Percentiles rank a stretch among this genome's conserved stretches.
phyloP scores from a whole-genome alignment of 2,797 vertebrate genomes.

The Rhincodon typus region DNA sequence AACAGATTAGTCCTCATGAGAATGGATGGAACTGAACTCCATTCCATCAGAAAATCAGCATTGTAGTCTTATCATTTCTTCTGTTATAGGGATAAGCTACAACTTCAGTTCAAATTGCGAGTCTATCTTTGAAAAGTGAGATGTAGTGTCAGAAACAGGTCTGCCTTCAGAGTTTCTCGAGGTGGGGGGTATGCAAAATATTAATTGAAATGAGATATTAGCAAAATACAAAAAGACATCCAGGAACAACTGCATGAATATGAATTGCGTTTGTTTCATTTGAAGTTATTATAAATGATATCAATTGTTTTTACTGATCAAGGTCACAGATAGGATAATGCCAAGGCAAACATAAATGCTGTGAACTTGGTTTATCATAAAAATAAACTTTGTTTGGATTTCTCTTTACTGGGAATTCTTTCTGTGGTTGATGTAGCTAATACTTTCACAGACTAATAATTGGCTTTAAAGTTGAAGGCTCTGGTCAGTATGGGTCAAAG shows the following conservation, averaged over 20 bases:
- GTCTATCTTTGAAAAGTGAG: background rate
- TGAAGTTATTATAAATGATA: background rate
- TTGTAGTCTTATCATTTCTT: background rate
- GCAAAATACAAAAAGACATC: background rate
- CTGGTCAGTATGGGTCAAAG: background rate
- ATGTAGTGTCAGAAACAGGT: background rate
- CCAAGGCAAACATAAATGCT: background rate
- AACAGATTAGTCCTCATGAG: background rate
- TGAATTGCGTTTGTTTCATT: background rate
- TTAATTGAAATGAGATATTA: background rate
- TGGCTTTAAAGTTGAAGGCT: background rate
- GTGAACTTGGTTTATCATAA: background rate
- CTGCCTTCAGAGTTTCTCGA: background rate
- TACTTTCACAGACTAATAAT: background rate
- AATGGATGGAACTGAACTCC: background rate
- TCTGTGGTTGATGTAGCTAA: background rate
- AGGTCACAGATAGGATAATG: background rate
- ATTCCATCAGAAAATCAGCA: background rate
- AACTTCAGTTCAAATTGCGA: background rate
- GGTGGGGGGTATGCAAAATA: background rate
- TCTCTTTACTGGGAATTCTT: background rate
- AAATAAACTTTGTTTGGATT: background rate
- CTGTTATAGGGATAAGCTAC: background rate
- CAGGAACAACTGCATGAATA: background rate
- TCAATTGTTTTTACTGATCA: background rate